phyloP scores from a whole-genome alignment of 2,888 invertebrate genomes.

The Clusia tigrina region DNA sequence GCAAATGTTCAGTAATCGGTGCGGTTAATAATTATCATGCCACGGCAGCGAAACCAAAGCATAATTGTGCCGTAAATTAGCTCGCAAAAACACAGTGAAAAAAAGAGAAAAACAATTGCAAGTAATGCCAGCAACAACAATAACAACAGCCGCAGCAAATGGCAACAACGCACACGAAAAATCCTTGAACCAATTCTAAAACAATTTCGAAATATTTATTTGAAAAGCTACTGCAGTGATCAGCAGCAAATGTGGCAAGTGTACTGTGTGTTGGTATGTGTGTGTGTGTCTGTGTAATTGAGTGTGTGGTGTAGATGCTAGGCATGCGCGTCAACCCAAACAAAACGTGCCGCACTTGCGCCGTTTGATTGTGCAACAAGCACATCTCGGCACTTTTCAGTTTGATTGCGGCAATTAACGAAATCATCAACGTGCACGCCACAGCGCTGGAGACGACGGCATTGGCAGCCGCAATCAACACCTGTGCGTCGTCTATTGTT shows the following conservation, averaged over 20 bases:
- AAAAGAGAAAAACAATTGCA: constrained; percentile 12
- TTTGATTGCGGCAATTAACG: neutral
- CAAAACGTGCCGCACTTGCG: neutral
- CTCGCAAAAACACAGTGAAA: neutral
- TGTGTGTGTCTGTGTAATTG: neutral
- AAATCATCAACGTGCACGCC: neutral
- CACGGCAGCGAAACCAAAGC: neutral
- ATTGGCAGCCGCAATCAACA: constrained; percentile 1
- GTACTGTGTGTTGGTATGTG: neutral
- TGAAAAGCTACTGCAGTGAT: neutral
- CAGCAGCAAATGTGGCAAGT: neutral
- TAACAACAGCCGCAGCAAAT: neutral
- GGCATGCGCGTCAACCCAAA: neutral
- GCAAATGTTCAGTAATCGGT: neutral
- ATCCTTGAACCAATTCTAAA: constrained; percentile 18
- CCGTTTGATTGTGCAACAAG: neutral
- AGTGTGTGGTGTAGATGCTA: neutral
- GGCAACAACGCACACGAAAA: constrained; percentile 9
- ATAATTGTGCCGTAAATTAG: constrained; percentile 12
- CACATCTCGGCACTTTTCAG: neutral
- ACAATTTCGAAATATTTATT: neutral
- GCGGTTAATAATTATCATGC: neutral
- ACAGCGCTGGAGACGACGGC: neutral
- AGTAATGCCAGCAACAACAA: constrained; percentile 3
- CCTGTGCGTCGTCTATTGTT: constrained; percentile 1